Conservation (phyloP, 2,113 vertebrate species). For the Xenopus laevis region DNA sequence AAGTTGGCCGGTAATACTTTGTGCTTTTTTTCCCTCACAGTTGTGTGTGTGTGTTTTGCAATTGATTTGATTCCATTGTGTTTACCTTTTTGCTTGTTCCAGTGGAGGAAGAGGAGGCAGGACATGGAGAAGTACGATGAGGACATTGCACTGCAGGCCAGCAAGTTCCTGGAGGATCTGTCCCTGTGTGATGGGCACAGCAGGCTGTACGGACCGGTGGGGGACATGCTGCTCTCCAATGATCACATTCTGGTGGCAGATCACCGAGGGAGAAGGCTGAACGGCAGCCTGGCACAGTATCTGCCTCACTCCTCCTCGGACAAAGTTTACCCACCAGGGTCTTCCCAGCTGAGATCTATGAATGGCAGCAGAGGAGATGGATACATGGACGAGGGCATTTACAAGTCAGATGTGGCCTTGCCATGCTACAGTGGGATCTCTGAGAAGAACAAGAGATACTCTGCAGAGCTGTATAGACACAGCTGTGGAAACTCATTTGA, state of each 20-base stretch:
- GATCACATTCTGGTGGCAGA: slow-evolving; percentile 54
- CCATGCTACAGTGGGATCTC: slow-evolving; percentile 66
- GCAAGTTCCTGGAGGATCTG: slow-evolving; percentile 78
- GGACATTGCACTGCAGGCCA: slow-evolving; percentile 71
- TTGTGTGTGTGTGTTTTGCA: background rate
- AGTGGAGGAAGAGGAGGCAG: slow-evolving; percentile 37
- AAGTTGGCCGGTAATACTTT: no score
- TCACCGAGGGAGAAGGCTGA: slow-evolving; percentile 66
- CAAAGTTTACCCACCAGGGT: slow-evolving; percentile 64
- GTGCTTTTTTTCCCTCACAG: no score
- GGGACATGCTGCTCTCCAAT: slow-evolving; percentile 55
- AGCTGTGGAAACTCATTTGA: slow-evolving; percentile 68
- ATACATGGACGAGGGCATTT: slow-evolving; percentile 67
- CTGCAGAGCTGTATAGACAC: slow-evolving; percentile 74
- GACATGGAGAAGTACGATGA: slow-evolving; percentile 79
- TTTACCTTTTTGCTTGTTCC: background rate
- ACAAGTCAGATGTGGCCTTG: slow-evolving; percentile 78
- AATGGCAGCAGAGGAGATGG: slow-evolving; percentile 61
- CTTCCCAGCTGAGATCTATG: slow-evolving; percentile 62
- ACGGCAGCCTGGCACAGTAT: slow-evolving; percentile 63
- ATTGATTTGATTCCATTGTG: background rate
- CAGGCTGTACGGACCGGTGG: slow-evolving; percentile 60
- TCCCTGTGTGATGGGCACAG: slow-evolving; percentile 68
- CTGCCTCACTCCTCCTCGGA: slow-evolving; percentile 64
- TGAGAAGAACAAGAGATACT: slow-evolving; percentile 73